phyloP scores from a whole-genome alignment of 2,113 vertebrate genomes.

The Edolisoma coerulescens region DNA sequence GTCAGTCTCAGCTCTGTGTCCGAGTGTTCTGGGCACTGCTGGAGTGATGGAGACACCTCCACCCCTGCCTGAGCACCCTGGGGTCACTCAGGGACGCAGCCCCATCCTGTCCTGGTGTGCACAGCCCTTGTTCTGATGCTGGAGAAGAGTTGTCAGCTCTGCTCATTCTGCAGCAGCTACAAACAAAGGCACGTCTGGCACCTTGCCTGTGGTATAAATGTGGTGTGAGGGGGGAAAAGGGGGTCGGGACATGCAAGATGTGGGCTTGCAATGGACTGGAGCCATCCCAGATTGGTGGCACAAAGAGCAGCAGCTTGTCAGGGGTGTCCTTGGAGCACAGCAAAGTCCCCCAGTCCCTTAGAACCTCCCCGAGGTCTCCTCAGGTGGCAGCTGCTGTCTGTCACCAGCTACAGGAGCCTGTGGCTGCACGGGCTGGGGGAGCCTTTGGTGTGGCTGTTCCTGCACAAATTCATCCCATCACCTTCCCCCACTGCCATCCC shows the following conservation, averaged over 20 bases:
- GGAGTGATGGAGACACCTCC: background rate
- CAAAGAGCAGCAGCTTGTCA: background rate
- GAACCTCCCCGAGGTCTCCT: background rate
- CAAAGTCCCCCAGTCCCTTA: background rate
- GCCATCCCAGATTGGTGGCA: accelerated
- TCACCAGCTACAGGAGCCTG: accelerated
- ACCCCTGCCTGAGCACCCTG: background rate
- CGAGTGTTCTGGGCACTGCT: accelerated
- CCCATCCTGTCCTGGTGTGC: background rate
- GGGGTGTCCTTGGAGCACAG: accelerated
- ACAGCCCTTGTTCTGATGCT: background rate
- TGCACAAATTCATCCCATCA: background rate
- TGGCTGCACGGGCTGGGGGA: background rate
- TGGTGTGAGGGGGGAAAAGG: background rate
- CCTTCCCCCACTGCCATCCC: background rate
- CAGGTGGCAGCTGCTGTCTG: background rate
- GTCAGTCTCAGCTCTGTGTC: no score
- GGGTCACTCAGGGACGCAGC: no score
- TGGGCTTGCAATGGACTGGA: background rate
- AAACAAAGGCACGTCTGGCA: background rate
- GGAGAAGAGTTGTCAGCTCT: background rate
- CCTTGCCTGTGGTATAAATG: background rate
- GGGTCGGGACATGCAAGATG: background rate
- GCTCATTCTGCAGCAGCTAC: background rate
- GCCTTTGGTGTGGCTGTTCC: background rate